Base-by-base conservation (phyloP, 2,888 invertebrate species). In the Cremastinae sp. region DNA sequence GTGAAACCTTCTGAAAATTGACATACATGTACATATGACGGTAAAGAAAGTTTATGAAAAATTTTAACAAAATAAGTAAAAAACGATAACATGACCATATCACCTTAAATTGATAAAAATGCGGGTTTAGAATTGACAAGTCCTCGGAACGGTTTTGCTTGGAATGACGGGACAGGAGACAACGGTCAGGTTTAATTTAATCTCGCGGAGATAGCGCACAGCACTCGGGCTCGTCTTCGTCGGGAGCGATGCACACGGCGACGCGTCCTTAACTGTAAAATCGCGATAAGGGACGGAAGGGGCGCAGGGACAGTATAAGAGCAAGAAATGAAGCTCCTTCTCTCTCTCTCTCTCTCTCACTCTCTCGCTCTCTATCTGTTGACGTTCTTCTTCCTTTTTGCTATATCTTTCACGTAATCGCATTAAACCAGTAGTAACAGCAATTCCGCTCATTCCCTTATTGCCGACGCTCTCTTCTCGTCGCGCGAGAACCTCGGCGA, bases 221-320 rank as follows among this genome's bases (percentile, higher is more conserved):
- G n/a, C n/a, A 62, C 53, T 68, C 59, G 72, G 59, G 47, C 71
- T 12, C 68, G 28, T 28, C 28, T 28, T 28, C 28, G 28, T 28
- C 28, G 28, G 5, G 36, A 56, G 10, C 41, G 28, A 49, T 22
- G 38, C 14, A 56, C 43, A 69, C 56, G 64, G 71, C 76, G 77
- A 79, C 73, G 81, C 81, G 80, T 82, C 80, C 79, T 85, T 85
- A 86, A 85, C 85, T 84, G 85, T 86, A 85, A 83, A 84, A 76
- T 75, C 72, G 61, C 53, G 53, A 54, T 38, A 12, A 36, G 18
- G 20, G 14, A 62, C 70, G 70, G 68, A 66, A 45, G 12, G 36
- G 54, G 74, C 79, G 73, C 49, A 69, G 69, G 34, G 18, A 71
- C 66, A 65, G 74, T 71, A 61, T 70, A 77, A 28, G 72, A 70